phyloP scores from a whole-genome alignment of 30 jellyfish, hydroid and myxozoan genomes.

The Chrysaora quinquecirrha region DNA sequence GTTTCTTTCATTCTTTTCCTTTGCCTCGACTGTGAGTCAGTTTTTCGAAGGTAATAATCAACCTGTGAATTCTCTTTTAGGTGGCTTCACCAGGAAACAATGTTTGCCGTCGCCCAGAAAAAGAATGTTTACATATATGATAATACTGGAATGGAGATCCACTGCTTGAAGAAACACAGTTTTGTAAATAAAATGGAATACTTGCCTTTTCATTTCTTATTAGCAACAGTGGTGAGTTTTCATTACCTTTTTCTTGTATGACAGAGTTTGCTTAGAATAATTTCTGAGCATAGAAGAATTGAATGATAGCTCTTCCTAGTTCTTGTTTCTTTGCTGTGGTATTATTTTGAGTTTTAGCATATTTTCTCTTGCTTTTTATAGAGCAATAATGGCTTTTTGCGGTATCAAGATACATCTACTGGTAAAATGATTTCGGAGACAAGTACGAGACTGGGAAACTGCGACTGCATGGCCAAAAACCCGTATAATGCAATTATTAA shows the following conservation, averaged over 20 bases:
- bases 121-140: conserved; percentile 91
- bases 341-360: no score
- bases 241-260: neutral
- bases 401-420: conserved; percentile 98
- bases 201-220: conserved; percentile 92
- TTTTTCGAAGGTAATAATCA: no score
- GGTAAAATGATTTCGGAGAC: conserved; percentile 88
- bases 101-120: conserved; percentile 99
- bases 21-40: no score
- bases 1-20: no score
- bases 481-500: conserved; percentile 92
- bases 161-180: conserved; percentile 80
- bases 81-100: conserved; percentile 99
- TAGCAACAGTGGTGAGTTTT: conserved; percentile 90
- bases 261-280: no score
- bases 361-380: no score
- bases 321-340: no score
- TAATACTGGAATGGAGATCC: conserved; percentile 92
- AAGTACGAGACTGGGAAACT: conserved; percentile 84
- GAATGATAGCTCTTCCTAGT: no score
- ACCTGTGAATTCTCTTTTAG: no score
- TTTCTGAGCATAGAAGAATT: no score
- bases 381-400: conserved; percentile 88
- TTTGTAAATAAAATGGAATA: conserved; percentile 88
- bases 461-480: conserved; percentile 94